A percentile compares a stretch with the other conserved stretches of the same genome.
Evolutionary conservation across 2,113 vertebrate species (phyloP).

Genomic region (Eira barbara): DNA sequence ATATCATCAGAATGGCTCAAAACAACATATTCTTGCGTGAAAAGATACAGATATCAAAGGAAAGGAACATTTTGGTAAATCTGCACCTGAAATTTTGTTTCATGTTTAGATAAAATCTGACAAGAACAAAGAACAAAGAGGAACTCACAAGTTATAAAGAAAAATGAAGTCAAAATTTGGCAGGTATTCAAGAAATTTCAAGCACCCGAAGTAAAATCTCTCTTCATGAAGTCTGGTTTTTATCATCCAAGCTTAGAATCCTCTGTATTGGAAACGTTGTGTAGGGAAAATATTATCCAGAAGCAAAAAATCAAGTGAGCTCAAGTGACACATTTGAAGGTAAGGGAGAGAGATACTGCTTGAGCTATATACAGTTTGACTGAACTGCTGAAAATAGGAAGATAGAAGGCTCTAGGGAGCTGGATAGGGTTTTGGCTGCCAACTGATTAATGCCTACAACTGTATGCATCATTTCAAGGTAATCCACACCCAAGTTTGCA

Average conservation of each 20-base stretch:
- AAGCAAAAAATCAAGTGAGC: neutral
- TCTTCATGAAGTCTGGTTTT: neutral
- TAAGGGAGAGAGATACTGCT: neutral
- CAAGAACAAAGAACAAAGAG: conserved; percentile 20
- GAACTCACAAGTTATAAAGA: neutral
- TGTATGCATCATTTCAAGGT: neutral
- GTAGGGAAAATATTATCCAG: neutral
- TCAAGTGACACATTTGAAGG: neutral
- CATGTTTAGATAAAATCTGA: conserved; percentile 5
- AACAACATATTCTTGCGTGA: neutral
- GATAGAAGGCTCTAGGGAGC: neutral
- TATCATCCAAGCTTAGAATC: neutral
- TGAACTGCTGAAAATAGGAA: neutral
- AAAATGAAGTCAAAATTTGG: neutral
- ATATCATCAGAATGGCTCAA: neutral
- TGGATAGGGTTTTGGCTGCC: neutral
- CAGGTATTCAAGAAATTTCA: neutral
- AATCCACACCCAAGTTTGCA: neutral
- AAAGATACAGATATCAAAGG: neutral
- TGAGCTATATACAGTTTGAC: neutral
- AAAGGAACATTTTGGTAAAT: neutral
- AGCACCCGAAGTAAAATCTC: neutral
- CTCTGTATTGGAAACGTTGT: neutral
- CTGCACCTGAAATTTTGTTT: neutral
- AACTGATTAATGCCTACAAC: neutral